Base-by-base conservation (phyloP, 2,113 vertebrate species). In the Columbina picui region DNA sequence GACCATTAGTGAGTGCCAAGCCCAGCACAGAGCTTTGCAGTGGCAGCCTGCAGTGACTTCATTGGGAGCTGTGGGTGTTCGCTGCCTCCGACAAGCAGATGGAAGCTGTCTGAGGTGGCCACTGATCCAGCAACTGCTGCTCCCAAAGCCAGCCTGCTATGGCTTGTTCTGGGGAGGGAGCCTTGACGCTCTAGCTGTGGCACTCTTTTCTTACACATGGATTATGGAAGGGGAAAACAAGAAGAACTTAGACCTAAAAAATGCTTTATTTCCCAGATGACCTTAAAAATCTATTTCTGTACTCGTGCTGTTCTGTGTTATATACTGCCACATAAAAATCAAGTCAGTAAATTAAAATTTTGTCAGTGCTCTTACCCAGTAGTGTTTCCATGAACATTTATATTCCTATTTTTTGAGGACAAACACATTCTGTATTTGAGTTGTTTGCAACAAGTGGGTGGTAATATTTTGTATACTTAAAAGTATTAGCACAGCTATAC, bases 71-170 rank as follows among this genome's bases (percentile, higher is more conserved):
- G 83, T 61, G 63, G 71, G 55, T 86, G 94, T 95, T 86, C 59
- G 16, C 63, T 92, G 90, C 76, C 83, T 77, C 41, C 14, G 55
- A 61, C 60, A 38, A 70, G 30, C 94, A 90, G 94, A 86, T 90
- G 93, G 80, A 16, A 77, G 74, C 92, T 95, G 92, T 55, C 90
- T 90, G 83, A 67, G 55, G 29, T 71, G 85, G 76, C 65, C 61
- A 52, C 39, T 0, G 2, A 73, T 52, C 56, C 61, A 1, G 15
- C 43, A 65, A 34, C 2, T 30, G 50, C 45, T 57, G 83, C 71
- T 71, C 39, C 14, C 43, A 50, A 86, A 68, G 78, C 34, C 71
- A 76, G 70, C 90, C 85, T 79, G 50, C 81, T 21, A 11, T 80
- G 86, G 29, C 71, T 81, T 29, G 39, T n/a, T 76, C 70, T 52